phyloP scores from a whole-genome alignment of 2,797 vertebrate genomes.

The Lateolabrax maculatus region DNA sequence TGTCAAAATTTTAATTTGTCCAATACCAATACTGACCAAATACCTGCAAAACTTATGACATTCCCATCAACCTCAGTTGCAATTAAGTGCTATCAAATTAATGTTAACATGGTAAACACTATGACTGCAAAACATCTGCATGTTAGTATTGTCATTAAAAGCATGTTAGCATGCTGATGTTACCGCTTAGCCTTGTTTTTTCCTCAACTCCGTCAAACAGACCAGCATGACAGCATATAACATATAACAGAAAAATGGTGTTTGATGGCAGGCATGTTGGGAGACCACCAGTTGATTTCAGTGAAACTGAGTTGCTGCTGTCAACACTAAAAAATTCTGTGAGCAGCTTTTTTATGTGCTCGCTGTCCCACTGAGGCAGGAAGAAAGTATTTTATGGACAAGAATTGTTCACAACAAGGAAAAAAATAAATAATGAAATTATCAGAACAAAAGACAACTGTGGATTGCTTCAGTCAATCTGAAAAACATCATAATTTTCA shows the following conservation, averaged over 20 bases:
- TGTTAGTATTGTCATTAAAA: background rate
- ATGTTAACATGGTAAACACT: background rate
- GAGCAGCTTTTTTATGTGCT: constrained; percentile 9
- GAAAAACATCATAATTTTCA: constrained; percentile 4
- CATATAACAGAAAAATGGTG: background rate
- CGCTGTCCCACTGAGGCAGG: background rate
- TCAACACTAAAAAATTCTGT: constrained; percentile 2
- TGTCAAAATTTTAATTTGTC: background rate
- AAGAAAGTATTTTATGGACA: background rate
- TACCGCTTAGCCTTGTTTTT: background rate
- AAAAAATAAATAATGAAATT: constrained; percentile 24
- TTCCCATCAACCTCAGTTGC: background rate
- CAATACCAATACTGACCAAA: background rate
- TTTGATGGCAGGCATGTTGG: constrained; percentile 5
- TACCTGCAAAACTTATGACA: too few species aligned
- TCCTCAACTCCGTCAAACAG: background rate
- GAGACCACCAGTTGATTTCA: constrained; percentile 9
- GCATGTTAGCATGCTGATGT: background rate
- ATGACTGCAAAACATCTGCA: too few species aligned
- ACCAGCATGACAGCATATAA: background rate
- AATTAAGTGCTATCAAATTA: background rate
- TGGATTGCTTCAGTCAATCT: background rate
- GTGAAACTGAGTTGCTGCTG: constrained; percentile 17
- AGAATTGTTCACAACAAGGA: constrained; percentile 3
- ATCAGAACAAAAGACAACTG: constrained; percentile 20